Conservation (phyloP, 2,797 vertebrate genomes). For the Neopelma chrysocephalum region DNA sequence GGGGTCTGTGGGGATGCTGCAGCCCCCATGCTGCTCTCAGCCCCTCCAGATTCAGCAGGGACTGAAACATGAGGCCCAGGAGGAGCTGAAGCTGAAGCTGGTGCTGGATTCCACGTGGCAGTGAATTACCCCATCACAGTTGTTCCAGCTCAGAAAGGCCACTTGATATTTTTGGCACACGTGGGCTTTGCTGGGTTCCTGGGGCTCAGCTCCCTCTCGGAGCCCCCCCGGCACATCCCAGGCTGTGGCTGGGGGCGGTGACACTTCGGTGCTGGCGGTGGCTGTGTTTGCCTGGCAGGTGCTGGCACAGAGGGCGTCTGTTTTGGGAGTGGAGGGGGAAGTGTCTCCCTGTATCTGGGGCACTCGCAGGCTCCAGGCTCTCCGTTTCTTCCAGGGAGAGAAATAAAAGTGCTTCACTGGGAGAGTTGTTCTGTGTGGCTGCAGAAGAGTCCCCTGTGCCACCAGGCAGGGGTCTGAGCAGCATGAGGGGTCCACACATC, state of each 20-base stretch:
- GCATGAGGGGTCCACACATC: rapidly evolving
- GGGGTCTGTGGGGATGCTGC: not conserved
- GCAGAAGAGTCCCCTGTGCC: not conserved
- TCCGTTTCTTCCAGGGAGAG: not conserved
- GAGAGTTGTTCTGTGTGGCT: not conserved
- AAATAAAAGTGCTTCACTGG: rapidly evolving
- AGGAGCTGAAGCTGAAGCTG: not conserved
- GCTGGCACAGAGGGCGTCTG: not conserved
- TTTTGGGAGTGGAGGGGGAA: not conserved
- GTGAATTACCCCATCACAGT: rapidly evolving
- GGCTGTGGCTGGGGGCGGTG: not conserved
- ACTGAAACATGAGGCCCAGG: not conserved
- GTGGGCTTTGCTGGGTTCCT: not conserved
- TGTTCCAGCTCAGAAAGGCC: not conserved
- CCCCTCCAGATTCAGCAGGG: not conserved
- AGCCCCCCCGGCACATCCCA: not conserved
- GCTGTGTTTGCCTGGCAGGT: not conserved
- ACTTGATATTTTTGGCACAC: not conserved
- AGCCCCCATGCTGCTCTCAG: not conserved
- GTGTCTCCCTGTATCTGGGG: slow-evolving; percentile 14
- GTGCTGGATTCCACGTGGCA: not conserved
- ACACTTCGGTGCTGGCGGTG: not conserved
- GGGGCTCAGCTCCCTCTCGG: not conserved
- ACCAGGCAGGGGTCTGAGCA: rapidly evolving
- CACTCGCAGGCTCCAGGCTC: not conserved